Percentiles rank a stretch among this genome's conserved stretches.
phyloP scores from a whole-genome alignment of 92 coral and sea anemone genomes.

The Epizoanthus illoricatus region DNA sequence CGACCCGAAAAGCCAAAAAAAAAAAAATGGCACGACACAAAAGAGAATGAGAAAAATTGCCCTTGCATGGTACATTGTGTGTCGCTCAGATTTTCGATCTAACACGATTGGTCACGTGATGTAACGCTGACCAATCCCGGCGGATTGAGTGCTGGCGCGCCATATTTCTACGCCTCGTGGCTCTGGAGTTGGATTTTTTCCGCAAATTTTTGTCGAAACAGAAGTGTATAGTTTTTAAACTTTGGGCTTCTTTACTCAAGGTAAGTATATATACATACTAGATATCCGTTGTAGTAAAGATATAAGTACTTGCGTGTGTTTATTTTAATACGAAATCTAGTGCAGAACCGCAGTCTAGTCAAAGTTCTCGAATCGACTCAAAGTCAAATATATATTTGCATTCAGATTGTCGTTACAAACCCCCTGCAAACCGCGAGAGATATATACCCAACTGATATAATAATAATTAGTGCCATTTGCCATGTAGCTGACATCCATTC shows the following conservation, averaged over 20 bases:
- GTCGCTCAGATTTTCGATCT: too few relatives aligned
- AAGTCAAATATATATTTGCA: background rate
- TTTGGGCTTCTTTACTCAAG: conserved; percentile 1
- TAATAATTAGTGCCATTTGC: too few relatives aligned
- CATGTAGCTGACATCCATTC: too few relatives aligned
- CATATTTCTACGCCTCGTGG: conserved; percentile 94
- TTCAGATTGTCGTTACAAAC: background rate
- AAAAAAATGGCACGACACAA: too few relatives aligned
- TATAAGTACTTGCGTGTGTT: background rate
- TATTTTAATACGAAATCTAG: background rate
- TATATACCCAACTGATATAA: background rate
- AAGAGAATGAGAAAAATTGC: too few relatives aligned
- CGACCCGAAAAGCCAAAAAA: too few relatives aligned
- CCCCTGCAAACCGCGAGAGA: background rate
- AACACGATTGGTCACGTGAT: conserved; percentile 16
- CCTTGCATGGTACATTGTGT: too few relatives aligned
- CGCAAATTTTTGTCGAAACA: conserved; percentile 18
- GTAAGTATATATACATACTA: conserved; percentile 25
- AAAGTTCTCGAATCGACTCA: background rate
- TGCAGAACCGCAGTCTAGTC: background rate
- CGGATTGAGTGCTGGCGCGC: conserved; percentile 70
- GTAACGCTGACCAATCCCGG: conserved; percentile 67
- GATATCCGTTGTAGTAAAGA: background rate
- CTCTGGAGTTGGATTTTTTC: conserved; percentile 15
- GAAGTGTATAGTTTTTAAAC: background rate